Evolutionary conservation across 2,113 vertebrate genomes (phyloP).

Genomic region (Pteropus alecto): DNA sequence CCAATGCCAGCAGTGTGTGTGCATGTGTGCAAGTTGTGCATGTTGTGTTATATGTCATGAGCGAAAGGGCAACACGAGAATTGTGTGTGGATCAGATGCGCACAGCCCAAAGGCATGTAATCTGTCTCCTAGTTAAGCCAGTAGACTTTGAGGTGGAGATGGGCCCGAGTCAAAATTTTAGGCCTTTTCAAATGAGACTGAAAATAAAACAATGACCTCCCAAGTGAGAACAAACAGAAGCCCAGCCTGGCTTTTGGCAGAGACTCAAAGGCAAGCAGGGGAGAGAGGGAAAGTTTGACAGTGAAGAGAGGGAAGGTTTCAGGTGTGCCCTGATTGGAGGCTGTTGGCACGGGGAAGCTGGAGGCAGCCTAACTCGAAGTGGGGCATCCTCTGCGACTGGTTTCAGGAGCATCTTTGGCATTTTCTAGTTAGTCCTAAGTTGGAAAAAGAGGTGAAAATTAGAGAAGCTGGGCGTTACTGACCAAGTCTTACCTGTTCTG

Average conservation of each 20-base stretch:
- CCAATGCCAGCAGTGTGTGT: background rate
- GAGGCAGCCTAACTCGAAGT: background rate
- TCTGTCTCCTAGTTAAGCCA: background rate
- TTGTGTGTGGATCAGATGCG: background rate
- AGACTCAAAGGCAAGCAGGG: background rate
- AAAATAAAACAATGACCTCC: background rate
- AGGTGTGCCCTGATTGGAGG: background rate
- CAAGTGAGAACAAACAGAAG: background rate
- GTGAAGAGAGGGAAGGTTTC: background rate
- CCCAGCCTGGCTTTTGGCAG: background rate
- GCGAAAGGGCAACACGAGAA: background rate
- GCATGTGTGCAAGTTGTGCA: background rate
- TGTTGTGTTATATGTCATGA: background rate
- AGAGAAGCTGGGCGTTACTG: background rate
- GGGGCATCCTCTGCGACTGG: background rate
- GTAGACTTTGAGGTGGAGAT: background rate
- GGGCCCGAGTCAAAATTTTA: background rate
- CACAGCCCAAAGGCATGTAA: background rate
- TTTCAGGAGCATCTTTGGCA: background rate
- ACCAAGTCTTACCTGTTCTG: background rate
- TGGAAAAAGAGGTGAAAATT: background rate
- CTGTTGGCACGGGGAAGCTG: background rate
- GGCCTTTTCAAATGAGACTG: background rate
- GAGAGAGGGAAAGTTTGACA: background rate
- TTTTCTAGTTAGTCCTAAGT: background rate